Percentiles rank a stretch among this genome's conserved stretches.
Conservation (phyloP, 1,140 invertebrate species). For the Atta cephalotes region DNA sequence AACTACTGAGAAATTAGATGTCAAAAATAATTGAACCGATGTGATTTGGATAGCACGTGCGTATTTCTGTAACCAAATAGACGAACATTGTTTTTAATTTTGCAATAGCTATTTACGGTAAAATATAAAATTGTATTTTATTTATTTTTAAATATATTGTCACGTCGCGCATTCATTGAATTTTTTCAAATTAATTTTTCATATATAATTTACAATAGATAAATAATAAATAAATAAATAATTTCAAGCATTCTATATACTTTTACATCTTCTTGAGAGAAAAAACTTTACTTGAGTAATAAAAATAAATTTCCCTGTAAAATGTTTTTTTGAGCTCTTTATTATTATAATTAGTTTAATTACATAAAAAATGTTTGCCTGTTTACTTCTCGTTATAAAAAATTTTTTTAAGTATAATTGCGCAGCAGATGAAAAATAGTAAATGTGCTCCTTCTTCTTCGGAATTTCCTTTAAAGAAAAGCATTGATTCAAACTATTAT, state of each 20-base stretch:
- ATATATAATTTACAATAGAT: neutral
- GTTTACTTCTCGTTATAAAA: too few relatives aligned
- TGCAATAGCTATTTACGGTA: neutral
- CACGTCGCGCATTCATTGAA: neutral
- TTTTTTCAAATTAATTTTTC: slow-evolving; percentile 5
- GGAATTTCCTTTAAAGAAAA: neutral
- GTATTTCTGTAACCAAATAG: neutral
- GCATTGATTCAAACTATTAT: neutral
- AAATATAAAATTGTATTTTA: neutral
- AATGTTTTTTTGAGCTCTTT: neutral
- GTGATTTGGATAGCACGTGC: neutral
- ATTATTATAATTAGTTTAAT: neutral
- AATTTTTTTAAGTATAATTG: neutral
- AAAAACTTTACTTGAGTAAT: neutral
- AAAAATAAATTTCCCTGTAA: neutral
- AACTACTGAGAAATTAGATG: slow-evolving; percentile 22
- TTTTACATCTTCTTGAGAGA: neutral
- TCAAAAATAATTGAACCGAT: neutral
- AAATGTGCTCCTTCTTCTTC: neutral
- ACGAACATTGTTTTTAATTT: neutral
- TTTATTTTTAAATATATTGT: slow-evolving; percentile 19
- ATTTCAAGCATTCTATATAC: neutral
- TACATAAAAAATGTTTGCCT: neutral
- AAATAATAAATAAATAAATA: neutral
- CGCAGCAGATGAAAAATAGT: neutral